These are phyloP conservation scores for Chaetodon trifascialis DNA, from an alignment of 2,113 vertebrate species.

Conservation along the genomic window DNA sequence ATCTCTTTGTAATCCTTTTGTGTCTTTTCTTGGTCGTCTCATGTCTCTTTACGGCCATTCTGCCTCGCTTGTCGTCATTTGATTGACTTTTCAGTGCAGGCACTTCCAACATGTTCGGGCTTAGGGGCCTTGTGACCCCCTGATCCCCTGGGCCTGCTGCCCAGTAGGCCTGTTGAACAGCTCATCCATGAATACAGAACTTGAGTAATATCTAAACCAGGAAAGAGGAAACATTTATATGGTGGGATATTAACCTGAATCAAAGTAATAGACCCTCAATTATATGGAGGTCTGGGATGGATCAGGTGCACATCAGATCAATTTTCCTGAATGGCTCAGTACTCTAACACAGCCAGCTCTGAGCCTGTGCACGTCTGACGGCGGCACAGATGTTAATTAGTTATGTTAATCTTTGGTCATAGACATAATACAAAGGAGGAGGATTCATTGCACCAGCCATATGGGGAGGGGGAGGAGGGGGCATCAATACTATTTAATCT, in stretches of 20 bases:
- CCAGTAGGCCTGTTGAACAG: background rate
- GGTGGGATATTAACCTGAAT: background rate
- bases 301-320: conserved; percentile 16
- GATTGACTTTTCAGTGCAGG: background rate
- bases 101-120: background rate
- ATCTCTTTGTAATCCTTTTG: background rate
- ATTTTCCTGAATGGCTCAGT: conserved; percentile 24
- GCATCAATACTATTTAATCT: conserved; percentile 83
- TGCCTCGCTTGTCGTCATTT: background rate
- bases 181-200: background rate
- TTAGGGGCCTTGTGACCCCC: background rate
- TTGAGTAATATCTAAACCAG: background rate
- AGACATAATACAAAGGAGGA: conserved; percentile 35
- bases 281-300: conserved; percentile 5
- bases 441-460: conserved; percentile 51
- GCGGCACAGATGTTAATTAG: conserved; percentile 19
- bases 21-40: background rate
- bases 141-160: background rate
- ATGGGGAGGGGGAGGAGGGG: conserved; percentile 22
- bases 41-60: background rate
- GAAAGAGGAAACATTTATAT: background rate
- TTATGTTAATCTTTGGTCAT: conserved; percentile 38
- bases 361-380: background rate
- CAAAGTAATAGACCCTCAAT: conserved; percentile 5
- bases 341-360: background rate